Conservation (phyloP, 2,888 invertebrate genomes). For the Vannuccia rotundouncinata region DNA sequence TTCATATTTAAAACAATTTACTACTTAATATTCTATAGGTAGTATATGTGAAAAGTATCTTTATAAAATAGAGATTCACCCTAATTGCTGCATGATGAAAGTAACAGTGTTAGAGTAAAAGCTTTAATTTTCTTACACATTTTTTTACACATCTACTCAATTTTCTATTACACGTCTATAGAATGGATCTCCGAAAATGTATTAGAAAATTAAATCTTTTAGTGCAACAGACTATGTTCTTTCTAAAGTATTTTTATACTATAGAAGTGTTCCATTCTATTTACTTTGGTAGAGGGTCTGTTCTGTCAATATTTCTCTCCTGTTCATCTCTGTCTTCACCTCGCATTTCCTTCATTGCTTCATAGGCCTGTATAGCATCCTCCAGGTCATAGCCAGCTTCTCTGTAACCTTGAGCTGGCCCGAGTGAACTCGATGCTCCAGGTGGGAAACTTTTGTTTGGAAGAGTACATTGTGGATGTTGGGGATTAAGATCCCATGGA, state of each 20-base stretch:
- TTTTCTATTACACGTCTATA: too few relatives aligned
- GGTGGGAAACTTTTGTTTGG: neutral
- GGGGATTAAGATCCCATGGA: neutral
- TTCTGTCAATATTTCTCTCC: neutral
- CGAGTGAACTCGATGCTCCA: neutral
- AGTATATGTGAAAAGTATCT: too few relatives aligned
- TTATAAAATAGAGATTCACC: too few relatives aligned
- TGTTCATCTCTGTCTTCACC: neutral
- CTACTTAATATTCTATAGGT: too few relatives aligned
- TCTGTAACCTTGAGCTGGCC: neutral
- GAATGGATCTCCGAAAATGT: too few relatives aligned
- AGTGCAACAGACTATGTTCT: neutral
- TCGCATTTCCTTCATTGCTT: neutral
- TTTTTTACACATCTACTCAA: too few relatives aligned
- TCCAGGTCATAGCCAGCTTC: neutral
- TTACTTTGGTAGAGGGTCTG: neutral
- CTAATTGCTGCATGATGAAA: too few relatives aligned
- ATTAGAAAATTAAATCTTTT: too few relatives aligned
- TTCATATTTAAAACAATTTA: too few relatives aligned
- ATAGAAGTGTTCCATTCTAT: neutral
- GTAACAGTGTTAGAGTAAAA: neutral
- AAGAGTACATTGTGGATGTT: neutral
- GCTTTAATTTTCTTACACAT: too few relatives aligned
- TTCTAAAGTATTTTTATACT: neutral
- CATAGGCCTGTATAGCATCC: conserved; percentile 1